Base-by-base conservation (phyloP, 37 sponge, comb jelly and placozoan genomes). In the Geodia barretti region DNA sequence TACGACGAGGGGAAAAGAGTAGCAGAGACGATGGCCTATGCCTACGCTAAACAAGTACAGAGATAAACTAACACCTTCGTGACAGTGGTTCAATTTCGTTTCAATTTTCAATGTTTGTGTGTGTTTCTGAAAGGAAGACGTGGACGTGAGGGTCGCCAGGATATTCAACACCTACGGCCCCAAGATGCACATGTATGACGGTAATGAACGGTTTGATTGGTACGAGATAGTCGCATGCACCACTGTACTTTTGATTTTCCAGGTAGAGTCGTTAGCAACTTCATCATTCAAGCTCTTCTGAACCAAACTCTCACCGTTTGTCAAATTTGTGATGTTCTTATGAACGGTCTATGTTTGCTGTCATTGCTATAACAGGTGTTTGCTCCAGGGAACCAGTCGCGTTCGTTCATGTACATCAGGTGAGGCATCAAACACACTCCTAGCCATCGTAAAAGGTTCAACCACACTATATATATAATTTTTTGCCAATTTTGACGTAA, bases 141-240 rank as follows among this genome's bases (percentile, higher is more conserved):
- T 95, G 20, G 94, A 94, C 5, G 92, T 95, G 19, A 68, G 96
- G 38, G 96, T 97, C 38, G 98, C 98, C 2, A 88, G 98, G 60
- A 97, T 97, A 61, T 97, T 97, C 86, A 97, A 97, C 72, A 97
- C 98, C 0, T 97, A 83, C 76, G 98, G 98, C 26, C 98, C 98
- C 33, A 43, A 93, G 39, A 97, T 97, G 98, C 98, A 97, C 71
- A 90, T 95, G 88, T 83, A 77, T 85, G 98, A 97, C 87, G 97
- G 97, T 86, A 70, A 41, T 78, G 7, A 25, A 20, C 25, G n/a
- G n/a, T n/a, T 35, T 62, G 68, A 41, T 30, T 79, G 70, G 59
- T 79, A 43, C 2, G 29, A 25, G 28, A n/a, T n/a, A n/a, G n/a
- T n/a, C n/a, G n/a, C n/a, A n/a, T n/a, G n/a, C n/a, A n/a, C n/a